Evolutionary conservation across 2,797 vertebrate species (phyloP), one percentile per base, ranked within the genome.

Genomic region (Lepidocolaptes lacrymiger): DNA sequence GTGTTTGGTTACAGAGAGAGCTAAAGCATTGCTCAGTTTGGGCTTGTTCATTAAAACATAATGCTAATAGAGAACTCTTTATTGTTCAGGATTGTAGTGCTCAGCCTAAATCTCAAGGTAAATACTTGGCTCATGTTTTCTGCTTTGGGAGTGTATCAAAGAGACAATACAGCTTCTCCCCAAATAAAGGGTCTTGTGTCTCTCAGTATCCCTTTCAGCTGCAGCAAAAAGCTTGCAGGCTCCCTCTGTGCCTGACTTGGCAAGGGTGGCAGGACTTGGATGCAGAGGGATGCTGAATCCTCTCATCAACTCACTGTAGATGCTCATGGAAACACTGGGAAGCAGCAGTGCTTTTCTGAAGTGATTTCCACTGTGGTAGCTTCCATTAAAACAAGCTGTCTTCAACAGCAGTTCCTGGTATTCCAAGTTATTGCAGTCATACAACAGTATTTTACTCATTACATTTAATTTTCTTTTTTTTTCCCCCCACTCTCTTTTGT

Each of bases 31-130:
- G 41, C 51, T 62, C 49, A 27, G 43, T 75, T 89, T 54, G 64
- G 51, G 14, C n/a, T 71, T 80, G 54, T 49, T 92, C 48, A 66
- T 85, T 88, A 72, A 85, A 82, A 54, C 11, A 28, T 74, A 54
- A 19, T 10, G 5, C 56, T 77, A 74, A 58, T 2, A 72, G 36
- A 56, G 32, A 84, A 26, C 43, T 49, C 46, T 14, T 6, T 79
- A 59, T 78, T 91, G 51, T 67, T 89, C 62, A 76, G 91, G 79
- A 81, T 85, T 64, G 37, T 14, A 41, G 37, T 26, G 36, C 77
- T 77, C 87, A 55, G 72, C 58, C 76, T 83, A 83, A 92, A 89
- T 83, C 89, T 89, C 79, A 64, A 37, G 49, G 85, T 91, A 95
- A 94, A 89, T 63, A 71, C 20, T 79, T 17, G 21, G 52, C 61